Conservation (phyloP, 2,888 invertebrate genomes). For the Lacanobia wlatinum region DNA sequence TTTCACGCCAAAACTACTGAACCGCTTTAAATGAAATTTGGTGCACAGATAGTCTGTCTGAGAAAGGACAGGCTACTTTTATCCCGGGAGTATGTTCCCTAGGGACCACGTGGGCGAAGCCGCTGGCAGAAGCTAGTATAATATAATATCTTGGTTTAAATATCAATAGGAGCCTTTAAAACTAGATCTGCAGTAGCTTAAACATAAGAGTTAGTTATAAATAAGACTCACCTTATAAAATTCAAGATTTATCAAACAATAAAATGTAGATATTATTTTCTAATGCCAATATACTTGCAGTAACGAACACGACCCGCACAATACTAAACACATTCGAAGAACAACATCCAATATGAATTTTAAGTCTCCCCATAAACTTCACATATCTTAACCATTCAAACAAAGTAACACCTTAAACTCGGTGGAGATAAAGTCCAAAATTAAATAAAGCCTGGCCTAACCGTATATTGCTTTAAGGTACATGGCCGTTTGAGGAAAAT, state of each 20-base stretch:
- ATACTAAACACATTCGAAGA: conserved; percentile 40
- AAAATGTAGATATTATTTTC: conserved; percentile 8
- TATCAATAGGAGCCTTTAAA: no score
- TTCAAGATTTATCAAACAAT: neutral
- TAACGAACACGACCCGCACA: conserved; percentile 29
- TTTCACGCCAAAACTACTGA: no score
- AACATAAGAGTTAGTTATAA: no score
- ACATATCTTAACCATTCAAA: neutral
- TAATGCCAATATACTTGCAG: conserved; percentile 30
- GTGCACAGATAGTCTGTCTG: no score
- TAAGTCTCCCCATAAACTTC: conserved; percentile 29
- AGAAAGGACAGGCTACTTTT: no score
- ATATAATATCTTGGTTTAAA: no score
- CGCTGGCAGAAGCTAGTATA: no score
- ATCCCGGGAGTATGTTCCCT: no score
- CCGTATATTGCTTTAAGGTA: conserved; percentile 36
- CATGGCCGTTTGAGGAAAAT: conserved; percentile 42
- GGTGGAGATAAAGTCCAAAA: neutral
- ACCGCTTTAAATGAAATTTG: no score
- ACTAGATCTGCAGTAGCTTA: neutral
- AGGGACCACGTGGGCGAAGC: no score
- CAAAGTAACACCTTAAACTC: conserved; percentile 5
- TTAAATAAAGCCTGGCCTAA: conserved; percentile 16
- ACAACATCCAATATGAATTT: conserved; percentile 42
- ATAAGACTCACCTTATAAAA: conserved; percentile 28